phyloP scores from a whole-genome alignment of 2,888 invertebrate species.

The Ectobius pallidus region DNA sequence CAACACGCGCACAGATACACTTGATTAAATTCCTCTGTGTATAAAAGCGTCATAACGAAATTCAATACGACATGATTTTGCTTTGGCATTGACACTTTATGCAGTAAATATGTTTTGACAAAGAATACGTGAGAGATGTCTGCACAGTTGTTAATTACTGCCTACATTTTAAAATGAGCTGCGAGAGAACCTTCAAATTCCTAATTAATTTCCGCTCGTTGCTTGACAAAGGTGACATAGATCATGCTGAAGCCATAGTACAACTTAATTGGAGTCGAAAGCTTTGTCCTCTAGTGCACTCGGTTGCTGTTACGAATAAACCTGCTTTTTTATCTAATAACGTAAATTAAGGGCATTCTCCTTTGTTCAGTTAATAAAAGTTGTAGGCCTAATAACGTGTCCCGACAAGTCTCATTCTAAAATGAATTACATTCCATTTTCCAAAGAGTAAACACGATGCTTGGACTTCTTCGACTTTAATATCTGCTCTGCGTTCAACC shows the following conservation, averaged over 20 bases:
- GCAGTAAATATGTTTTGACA: no score
- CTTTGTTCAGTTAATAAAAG: no score
- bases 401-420: no score
- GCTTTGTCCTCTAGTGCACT: neutral
- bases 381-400: no score
- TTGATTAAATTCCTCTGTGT: conserved; percentile 30
- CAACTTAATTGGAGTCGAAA: neutral
- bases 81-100: conserved; percentile 7
- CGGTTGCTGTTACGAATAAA: neutral
- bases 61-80: conserved; percentile 32
- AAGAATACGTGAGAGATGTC: neutral
- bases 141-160: neutral
- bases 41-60: conserved; percentile 14
- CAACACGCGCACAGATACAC: conserved; percentile 1
- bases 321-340: neutral
- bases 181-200: no score
- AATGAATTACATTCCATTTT: no score
- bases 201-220: conserved; percentile 6
- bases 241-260: neutral
- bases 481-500: no score
- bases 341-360: neutral
- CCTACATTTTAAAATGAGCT: neutral
- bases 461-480: no score
- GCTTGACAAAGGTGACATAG: neutral
- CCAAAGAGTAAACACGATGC: no score